phyloP scores from a whole-genome alignment of 1,140 invertebrate species.

The Drosophila baimaii region DNA sequence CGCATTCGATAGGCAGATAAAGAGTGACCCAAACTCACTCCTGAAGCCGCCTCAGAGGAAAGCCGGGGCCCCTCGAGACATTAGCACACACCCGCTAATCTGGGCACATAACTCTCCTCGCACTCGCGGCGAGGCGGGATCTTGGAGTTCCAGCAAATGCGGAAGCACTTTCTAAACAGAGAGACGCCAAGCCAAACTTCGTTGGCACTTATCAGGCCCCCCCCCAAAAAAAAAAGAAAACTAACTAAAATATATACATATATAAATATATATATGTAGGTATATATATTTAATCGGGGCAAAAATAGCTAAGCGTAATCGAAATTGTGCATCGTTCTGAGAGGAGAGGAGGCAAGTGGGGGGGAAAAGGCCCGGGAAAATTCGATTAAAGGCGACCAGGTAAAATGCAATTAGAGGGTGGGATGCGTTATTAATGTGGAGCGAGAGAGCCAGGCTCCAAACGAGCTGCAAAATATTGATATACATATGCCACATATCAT shows the following conservation, averaged over 20 bases:
- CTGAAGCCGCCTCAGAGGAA: conserved; percentile 11
- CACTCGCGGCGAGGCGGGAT: conserved; percentile 3
- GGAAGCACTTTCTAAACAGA: conserved; percentile 81
- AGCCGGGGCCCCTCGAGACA: conserved; percentile 18
- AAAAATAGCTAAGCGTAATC: conserved; percentile 68
- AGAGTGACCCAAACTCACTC: conserved; percentile 44
- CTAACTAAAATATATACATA: background rate
- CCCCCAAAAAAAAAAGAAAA: conserved; percentile 45
- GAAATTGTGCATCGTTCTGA: conserved; percentile 80
- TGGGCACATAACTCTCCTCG: conserved; percentile 68
- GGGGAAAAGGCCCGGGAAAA: conserved; percentile 44
- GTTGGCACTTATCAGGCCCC: conserved; percentile 52
- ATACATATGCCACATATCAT: conserved; percentile 35
- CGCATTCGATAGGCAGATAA: conserved; percentile 47
- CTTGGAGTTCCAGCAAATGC: conserved; percentile 51
- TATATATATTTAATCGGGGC: conserved; percentile 5
- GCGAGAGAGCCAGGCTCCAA: conserved; percentile 41
- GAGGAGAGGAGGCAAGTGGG: background rate
- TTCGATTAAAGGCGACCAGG: conserved; percentile 67
- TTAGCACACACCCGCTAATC: conserved; percentile 82
- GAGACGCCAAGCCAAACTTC: conserved; percentile 16
- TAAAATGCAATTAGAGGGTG: conserved; percentile 84
- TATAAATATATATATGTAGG: conserved; percentile 4
- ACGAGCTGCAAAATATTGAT: conserved; percentile 59
- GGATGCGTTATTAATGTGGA: conserved; percentile 84